Conservation (phyloP, 2,113 vertebrate genomes). For the Entelurus aequoreus region DNA sequence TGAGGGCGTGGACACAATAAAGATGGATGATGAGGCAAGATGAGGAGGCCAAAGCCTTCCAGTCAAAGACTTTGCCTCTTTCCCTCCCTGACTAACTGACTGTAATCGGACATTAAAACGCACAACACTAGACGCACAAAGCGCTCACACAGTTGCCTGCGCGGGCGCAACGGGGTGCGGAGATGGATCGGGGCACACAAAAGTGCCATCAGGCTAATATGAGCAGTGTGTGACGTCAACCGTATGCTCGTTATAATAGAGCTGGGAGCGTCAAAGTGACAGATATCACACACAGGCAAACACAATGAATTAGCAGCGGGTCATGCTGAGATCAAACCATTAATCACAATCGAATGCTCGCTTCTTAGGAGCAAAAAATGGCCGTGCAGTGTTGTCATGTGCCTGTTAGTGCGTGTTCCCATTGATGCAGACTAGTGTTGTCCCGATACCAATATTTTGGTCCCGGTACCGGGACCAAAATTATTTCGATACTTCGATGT, state of each 20-base stretch:
- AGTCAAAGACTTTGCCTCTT: slow-evolving; percentile 50
- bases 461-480: too few relatives aligned
- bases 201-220: slow-evolving; percentile 60
- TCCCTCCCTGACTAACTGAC: slow-evolving; percentile 54
- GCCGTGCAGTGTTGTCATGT: slow-evolving; percentile 15
- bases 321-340: slow-evolving; percentile 50
- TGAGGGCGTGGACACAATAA: slow-evolving; percentile 41
- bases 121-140: slow-evolving; percentile 40
- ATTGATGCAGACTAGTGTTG: neutral
- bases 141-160: slow-evolving; percentile 12
- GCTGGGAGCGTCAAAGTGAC: slow-evolving; percentile 64
- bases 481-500: too few relatives aligned
- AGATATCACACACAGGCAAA: slow-evolving; percentile 51
- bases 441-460: too few relatives aligned
- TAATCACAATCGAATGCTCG: slow-evolving; percentile 43
- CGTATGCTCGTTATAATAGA: slow-evolving; percentile 68
- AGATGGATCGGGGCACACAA: slow-evolving; percentile 22
- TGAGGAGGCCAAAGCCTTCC: slow-evolving; percentile 32
- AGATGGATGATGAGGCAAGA: slow-evolving; percentile 52
- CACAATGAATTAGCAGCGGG: slow-evolving; percentile 43
- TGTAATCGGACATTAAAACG: slow-evolving; percentile 62
- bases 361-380: slow-evolving; percentile 28
- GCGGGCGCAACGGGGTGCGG: slow-evolving; percentile 23
- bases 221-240: slow-evolving; percentile 63
- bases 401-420: neutral